Conservation (phyloP, 2,888 invertebrate genomes). For the Phoenoteleia sp. region DNA sequence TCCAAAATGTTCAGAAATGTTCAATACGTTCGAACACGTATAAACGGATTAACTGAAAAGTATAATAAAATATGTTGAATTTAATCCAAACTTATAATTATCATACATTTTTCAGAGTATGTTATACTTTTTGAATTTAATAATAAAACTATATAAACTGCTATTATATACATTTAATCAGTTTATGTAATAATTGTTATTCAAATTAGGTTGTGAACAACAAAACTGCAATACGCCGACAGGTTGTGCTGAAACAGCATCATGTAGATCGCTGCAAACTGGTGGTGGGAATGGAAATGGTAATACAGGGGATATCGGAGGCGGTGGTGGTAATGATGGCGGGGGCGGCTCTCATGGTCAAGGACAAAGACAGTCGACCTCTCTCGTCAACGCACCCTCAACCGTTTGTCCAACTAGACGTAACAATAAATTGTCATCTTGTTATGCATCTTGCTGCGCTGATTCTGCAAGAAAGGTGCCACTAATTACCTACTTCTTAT, state of each 20-base stretch:
- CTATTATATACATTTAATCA: too few relatives aligned
- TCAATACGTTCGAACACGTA: too few relatives aligned
- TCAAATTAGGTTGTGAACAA: conserved; percentile 82
- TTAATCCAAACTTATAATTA: too few relatives aligned
- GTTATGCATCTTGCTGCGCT: conserved; percentile 93
- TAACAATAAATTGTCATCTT: conserved; percentile 85
- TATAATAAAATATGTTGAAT: too few relatives aligned
- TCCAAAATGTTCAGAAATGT: too few relatives aligned
- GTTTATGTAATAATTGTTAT: too few relatives aligned
- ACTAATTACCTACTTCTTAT: conserved; percentile 15
- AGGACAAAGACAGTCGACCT: conserved; percentile 80
- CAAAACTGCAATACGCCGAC: conserved; percentile 79
- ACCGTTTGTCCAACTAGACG: conserved; percentile 78
- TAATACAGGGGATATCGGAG: conserved; percentile 60
- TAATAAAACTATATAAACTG: too few relatives aligned
- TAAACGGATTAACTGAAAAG: too few relatives aligned
- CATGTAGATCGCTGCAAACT: conserved; percentile 78
- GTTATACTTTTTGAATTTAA: too few relatives aligned
- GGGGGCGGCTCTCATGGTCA: conserved; percentile 76
- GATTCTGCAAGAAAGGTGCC: conserved; percentile 93
- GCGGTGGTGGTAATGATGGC: conserved; percentile 63
- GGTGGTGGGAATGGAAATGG: conserved; percentile 73
- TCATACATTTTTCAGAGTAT: too few relatives aligned
- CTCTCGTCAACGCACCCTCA: conserved; percentile 77
- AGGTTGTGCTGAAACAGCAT: conserved; percentile 80